Evolutionary conservation across 2,888 invertebrate species (phyloP).

Genomic region (Drosophila mayaguana): DNA sequence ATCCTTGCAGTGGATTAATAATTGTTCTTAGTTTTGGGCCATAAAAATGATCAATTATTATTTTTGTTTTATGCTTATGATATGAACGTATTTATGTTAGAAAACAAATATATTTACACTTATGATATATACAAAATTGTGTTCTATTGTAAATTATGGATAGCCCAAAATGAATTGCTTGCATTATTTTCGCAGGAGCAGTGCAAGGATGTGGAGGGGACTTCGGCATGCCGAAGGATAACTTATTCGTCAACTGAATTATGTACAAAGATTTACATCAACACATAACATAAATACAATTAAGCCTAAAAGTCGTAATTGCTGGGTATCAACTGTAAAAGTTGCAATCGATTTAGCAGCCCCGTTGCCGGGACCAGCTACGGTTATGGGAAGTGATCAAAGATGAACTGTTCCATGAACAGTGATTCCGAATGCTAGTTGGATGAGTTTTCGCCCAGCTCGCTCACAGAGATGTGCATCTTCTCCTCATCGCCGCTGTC

Average conservation of each 20-base stretch:
- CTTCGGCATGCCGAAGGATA: constrained; percentile 49
- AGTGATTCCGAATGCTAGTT: constrained; percentile 85
- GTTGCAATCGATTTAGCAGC: constrained; percentile 26
- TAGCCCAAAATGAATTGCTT: neutral
- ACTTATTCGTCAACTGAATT: constrained; percentile 37
- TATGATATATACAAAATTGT: neutral
- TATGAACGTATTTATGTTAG: constrained; percentile 3
- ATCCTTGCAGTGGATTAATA: constrained; percentile 19
- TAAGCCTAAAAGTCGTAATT: constrained; percentile 24
- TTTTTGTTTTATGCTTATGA: neutral
- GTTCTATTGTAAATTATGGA: neutral
- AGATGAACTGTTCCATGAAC: constrained; percentile 85
- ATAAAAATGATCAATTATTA: neutral
- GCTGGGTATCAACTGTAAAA: constrained; percentile 26
- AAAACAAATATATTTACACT: constrained; percentile 1
- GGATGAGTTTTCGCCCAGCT: constrained; percentile 81
- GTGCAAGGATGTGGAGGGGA: constrained; percentile 27
- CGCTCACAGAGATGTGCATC: constrained; percentile 83
- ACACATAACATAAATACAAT: constrained; percentile 33
- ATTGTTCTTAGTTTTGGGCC: constrained; percentile 2
- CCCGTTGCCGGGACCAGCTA: constrained; percentile 29
- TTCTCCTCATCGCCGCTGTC: constrained; percentile 83
- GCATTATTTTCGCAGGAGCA: constrained; percentile 5
- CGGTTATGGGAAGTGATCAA: constrained; percentile 82
- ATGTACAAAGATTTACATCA: constrained; percentile 55